These are phyloP conservation scores for Thinocorus orbignyianus DNA, from an alignment of 2,113 vertebrate species.

Conservation along the genomic window DNA sequence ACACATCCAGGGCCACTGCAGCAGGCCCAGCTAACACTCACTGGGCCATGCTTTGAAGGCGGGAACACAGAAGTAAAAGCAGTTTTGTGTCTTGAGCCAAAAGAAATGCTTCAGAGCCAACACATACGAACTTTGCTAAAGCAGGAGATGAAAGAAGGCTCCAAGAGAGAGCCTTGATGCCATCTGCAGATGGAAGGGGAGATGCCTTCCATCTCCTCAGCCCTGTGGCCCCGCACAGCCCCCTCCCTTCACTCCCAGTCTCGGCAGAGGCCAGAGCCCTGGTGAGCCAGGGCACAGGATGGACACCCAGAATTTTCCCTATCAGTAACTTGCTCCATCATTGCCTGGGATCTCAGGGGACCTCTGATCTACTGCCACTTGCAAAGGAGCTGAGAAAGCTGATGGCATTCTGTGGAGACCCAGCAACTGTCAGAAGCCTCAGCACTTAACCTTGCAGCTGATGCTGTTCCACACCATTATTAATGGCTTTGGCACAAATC, in stretches of 20 bases:
- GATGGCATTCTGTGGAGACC: background rate
- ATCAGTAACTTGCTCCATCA: background rate
- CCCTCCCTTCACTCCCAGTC: rapidly evolving
- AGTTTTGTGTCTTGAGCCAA: background rate
- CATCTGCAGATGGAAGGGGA: background rate
- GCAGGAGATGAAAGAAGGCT: background rate
- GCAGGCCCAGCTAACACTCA: background rate
- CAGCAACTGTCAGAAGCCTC: background rate
- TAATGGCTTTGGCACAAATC: background rate
- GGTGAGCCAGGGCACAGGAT: background rate
- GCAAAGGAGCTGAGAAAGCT: background rate
- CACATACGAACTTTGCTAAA: background rate
- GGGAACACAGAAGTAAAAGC: background rate
- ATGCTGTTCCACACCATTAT: background rate
- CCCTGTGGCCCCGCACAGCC: background rate
- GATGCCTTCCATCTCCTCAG: background rate
- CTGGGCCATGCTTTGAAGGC: background rate
- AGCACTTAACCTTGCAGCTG: background rate
- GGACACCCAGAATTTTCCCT: rapidly evolving
- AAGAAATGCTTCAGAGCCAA: background rate
- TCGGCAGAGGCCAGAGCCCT: background rate
- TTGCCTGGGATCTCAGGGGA: background rate
- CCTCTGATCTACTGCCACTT: background rate
- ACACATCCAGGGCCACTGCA: rapidly evolving
- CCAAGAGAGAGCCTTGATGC: background rate